Percentiles rank a stretch among this genome's conserved stretches.
phyloP scores from a whole-genome alignment of 2,888 invertebrate species.

The Mesorhabditis sp. region DNA sequence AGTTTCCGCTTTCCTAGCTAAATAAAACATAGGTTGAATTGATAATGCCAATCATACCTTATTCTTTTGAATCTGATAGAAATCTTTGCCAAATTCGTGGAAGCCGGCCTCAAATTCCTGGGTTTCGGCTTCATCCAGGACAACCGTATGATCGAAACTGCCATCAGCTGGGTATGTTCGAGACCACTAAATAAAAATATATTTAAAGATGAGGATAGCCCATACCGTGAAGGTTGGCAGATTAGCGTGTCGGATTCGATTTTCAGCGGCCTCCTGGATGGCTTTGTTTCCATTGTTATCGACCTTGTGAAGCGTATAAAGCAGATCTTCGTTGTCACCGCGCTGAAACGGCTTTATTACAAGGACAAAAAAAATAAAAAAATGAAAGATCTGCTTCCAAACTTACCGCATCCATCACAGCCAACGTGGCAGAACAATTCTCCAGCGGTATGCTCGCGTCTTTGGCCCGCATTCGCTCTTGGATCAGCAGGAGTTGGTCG shows the following conservation, averaged over 20 bases:
- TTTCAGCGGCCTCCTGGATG: background rate
- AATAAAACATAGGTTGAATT: background rate
- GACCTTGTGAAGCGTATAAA: background rate
- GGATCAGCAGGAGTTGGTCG: background rate
- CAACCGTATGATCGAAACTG: background rate
- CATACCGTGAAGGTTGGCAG: background rate
- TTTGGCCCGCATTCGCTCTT: slow-evolving; percentile 4
- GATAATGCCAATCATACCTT: background rate
- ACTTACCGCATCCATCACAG: slow-evolving; percentile 1
- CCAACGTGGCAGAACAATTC: background rate
- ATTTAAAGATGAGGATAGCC: background rate
- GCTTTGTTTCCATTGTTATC: background rate
- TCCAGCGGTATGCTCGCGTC: background rate
- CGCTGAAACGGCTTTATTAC: background rate
- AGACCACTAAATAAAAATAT: background rate
- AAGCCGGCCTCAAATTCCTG: background rate
- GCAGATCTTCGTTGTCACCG: background rate
- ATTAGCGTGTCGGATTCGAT: slow-evolving; percentile 1
- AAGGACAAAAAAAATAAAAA: background rate
- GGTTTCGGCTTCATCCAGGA: background rate
- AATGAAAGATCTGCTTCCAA: background rate
- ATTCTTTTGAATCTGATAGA: background rate
- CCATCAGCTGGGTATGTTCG: background rate
- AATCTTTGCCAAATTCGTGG: slow-evolving; percentile 1
- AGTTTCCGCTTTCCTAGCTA: background rate